Evolutionary conservation across 1,140 invertebrate genomes (phyloP).

Genomic region (Trissolcus basalis): DNA sequence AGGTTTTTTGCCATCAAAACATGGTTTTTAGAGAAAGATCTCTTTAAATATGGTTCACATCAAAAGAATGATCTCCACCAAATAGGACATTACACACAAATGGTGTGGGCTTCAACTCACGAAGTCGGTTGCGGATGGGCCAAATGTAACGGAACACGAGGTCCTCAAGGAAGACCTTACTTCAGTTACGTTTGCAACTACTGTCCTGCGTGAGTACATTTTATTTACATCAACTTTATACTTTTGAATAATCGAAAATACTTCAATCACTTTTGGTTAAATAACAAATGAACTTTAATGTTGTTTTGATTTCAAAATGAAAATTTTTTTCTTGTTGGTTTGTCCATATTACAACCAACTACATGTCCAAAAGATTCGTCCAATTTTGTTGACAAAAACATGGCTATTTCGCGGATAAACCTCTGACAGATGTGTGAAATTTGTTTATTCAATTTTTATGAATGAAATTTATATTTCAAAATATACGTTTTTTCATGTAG

Average conservation of each 20-base stretch:
- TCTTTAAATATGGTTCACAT: conserved; percentile 83
- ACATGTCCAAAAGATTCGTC: not conserved
- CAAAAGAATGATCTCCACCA: conserved; percentile 79
- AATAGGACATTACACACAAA: conserved; percentile 89
- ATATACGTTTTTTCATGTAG: not conserved
- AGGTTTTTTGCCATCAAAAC: conserved; percentile 88
- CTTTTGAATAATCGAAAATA: no score
- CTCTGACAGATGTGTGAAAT: conserved; percentile 32
- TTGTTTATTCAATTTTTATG: no score
- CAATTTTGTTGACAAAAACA: conserved; percentile 18
- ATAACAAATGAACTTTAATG: no score
- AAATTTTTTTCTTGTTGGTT: no score
- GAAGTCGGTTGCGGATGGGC: conserved; percentile 86
- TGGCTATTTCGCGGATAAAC: conserved; percentile 23
- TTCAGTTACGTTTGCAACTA: conserved; percentile 93
- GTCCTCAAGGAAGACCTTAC: conserved; percentile 80
- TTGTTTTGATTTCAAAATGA: no score
- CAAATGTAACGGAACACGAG: conserved; percentile 78
- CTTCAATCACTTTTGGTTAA: no score
- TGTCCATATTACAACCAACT: not conserved
- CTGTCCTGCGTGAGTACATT: conserved; percentile 84
- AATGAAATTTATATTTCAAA: conserved; percentile 24
- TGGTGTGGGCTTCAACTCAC: conserved; percentile 88
- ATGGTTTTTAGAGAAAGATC: conserved; percentile 86
- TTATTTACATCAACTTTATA: no score